Conservation (phyloP, 2,888 invertebrate species). For the Apamea anceps region DNA sequence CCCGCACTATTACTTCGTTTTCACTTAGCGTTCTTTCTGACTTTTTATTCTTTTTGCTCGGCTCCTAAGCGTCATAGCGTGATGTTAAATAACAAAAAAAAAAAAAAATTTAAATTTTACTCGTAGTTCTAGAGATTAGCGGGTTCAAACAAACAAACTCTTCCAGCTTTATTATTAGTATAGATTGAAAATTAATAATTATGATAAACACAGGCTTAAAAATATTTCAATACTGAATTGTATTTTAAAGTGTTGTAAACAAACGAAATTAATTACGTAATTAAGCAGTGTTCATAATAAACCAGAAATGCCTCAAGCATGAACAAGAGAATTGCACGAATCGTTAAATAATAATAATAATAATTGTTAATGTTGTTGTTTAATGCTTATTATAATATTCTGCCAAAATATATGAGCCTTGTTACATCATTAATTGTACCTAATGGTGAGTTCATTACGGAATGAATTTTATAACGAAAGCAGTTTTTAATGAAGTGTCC, state of each 20-base stretch:
- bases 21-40: too few relatives aligned
- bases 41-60: too few relatives aligned
- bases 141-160: too few relatives aligned
- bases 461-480: constrained; percentile 7
- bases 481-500: neutral
- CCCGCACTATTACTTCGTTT: too few relatives aligned
- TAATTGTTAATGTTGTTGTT: constrained; percentile 27
- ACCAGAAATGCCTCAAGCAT: neutral
- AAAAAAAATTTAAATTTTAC: too few relatives aligned
- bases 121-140: too few relatives aligned
- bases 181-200: too few relatives aligned
- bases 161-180: too few relatives aligned
- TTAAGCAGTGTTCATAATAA: constrained; percentile 1
- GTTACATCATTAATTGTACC: constrained; percentile 6
- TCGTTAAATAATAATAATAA: constrained; percentile 34
- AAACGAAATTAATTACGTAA: constrained; percentile 13
- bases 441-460: constrained; percentile 3
- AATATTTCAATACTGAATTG: neutral
- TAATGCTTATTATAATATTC: constrained; percentile 26
- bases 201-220: neutral
- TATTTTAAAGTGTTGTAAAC: neutral
- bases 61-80: too few relatives aligned
- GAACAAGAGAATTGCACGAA: constrained; percentile 3
- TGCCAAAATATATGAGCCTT: constrained; percentile 14
- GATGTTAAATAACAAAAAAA: too few relatives aligned